Evolutionary conservation across 2,113 vertebrate genomes (phyloP).

Genomic region (Tragulus kanchil): DNA sequence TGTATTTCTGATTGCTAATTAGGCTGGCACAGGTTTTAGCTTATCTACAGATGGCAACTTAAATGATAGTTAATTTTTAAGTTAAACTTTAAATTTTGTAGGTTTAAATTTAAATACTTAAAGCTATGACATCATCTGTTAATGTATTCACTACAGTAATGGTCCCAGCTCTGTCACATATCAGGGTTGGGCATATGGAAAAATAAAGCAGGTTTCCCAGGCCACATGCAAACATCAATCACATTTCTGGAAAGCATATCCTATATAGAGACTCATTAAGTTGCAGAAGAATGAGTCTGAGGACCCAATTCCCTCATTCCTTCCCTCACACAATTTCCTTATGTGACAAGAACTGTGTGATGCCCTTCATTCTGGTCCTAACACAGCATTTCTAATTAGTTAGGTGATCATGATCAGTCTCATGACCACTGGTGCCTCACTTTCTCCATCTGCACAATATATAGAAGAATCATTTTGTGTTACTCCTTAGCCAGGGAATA

Average conservation of each 20-base stretch:
- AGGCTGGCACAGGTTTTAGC: conserved; percentile 61
- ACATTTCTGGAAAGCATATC: not conserved
- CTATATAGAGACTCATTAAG: not conserved
- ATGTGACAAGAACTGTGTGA: not conserved
- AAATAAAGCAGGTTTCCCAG: not conserved
- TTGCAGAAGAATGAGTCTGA: not conserved
- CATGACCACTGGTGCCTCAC: not conserved
- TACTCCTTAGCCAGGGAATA: not conserved
- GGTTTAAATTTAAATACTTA: conserved; percentile 69
- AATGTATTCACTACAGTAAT: conserved; percentile 17
- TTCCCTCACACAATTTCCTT: not conserved
- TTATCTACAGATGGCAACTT: conserved; percentile 71
- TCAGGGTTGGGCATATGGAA: not conserved
- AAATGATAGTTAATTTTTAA: conserved; percentile 77
- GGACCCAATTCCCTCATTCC: not conserved
- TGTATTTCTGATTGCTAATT: conserved; percentile 79
- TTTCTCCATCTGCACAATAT: not conserved
- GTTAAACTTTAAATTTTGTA: conserved; percentile 61
- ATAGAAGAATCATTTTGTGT: not conserved
- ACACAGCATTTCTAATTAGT: not conserved
- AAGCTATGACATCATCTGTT: conserved; percentile 62
- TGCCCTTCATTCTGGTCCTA: not conserved
- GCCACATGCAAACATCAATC: conserved; percentile 5
- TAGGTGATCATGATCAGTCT: not conserved
- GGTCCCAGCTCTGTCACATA: not conserved